These are phyloP conservation scores for Platanista minor DNA, from an alignment of 2,113 vertebrate species.

Conservation along the genomic window DNA sequence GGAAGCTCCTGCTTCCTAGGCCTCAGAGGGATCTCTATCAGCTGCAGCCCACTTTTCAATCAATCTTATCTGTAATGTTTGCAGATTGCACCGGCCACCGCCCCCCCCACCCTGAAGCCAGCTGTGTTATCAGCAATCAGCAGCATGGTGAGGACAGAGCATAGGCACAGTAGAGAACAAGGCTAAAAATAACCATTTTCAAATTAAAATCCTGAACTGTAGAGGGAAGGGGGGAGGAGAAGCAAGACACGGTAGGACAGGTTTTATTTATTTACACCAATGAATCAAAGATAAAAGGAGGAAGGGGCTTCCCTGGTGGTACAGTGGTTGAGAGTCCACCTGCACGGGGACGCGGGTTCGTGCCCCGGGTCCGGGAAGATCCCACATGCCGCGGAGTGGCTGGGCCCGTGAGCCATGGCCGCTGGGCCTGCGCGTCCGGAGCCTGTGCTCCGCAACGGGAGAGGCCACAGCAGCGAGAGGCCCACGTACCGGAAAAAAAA, in stretches of 20 bases:
- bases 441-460: too few species aligned
- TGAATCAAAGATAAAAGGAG: conserved; percentile 58
- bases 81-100: conserved; percentile 74
- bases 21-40: conserved; percentile 53
- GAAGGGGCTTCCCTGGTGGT: too few species aligned
- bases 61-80: conserved; percentile 77
- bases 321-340: too few species aligned
- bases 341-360: too few species aligned
- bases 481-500: too few species aligned
- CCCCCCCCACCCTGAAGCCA: conserved; percentile 61
- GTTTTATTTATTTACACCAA: conserved; percentile 73
- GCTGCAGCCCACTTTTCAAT: conserved; percentile 74
- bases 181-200: conserved; percentile 83
- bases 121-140: conserved; percentile 79
- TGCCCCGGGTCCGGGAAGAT: too few species aligned
- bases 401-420: too few species aligned
- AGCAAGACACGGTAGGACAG: conserved; percentile 66
- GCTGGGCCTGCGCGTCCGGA: too few species aligned
- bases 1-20: conserved; percentile 34
- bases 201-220: conserved; percentile 78
- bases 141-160: conserved; percentile 74
- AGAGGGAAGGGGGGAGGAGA: not conserved
- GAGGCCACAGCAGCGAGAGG: too few species aligned
- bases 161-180: conserved; percentile 71
- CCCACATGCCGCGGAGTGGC: too few species aligned